phyloP scores from a whole-genome alignment of 2,113 vertebrate genomes.

The Loxodonta africana region DNA sequence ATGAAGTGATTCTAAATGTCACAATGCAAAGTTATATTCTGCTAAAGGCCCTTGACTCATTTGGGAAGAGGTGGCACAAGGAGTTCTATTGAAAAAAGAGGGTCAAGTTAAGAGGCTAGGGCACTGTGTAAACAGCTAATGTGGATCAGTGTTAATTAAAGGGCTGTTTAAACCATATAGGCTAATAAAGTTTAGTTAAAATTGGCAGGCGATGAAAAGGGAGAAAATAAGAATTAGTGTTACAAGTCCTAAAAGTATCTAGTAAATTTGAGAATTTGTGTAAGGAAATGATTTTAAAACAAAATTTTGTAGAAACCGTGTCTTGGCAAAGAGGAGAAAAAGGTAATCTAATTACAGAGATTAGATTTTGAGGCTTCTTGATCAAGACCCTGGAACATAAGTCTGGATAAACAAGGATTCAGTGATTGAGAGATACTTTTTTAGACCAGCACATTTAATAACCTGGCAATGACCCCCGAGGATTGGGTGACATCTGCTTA shows the following conservation, averaged over 20 bases:
- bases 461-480: neutral
- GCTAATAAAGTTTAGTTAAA: neutral
- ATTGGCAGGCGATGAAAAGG: neutral
- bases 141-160: neutral
- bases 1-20: neutral
- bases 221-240: neutral
- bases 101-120: neutral
- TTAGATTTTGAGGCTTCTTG: neutral
- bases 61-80: neutral
- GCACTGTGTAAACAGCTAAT: neutral
- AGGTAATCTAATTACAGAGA: neutral
- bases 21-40: neutral
- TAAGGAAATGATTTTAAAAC: conserved; percentile 37
- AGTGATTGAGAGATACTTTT: neutral
- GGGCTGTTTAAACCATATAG: neutral
- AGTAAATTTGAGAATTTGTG: neutral
- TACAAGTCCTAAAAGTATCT: neutral
- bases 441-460: neutral
- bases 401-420: neutral
- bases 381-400: neutral
- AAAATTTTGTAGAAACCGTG: neutral
- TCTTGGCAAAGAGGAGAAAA: neutral
- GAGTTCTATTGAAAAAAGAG: neutral
- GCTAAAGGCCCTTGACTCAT: neutral
- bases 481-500: neutral